Base-by-base conservation (phyloP, 2,888 invertebrate species). In the Bimastos eiseni region DNA sequence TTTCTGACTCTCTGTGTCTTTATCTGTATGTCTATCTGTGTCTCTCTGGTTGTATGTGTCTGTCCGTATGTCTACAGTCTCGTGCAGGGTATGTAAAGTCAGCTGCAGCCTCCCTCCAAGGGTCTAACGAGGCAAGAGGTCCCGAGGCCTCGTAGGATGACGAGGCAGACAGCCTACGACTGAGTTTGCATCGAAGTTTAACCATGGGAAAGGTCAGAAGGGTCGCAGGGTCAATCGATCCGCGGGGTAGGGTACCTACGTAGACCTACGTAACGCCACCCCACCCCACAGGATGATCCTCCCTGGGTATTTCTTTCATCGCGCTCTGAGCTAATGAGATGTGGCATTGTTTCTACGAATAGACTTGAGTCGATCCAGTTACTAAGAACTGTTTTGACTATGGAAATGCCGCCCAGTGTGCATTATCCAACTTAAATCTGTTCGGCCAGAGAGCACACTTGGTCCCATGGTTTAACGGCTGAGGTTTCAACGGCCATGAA, bases 141-240 rank as follows among this genome's bases (percentile, higher is more conserved):
- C 70, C n/a, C n/a, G 11, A n/a, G 70, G 30, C 70, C 11, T 8
- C n/a, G 70, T 6, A 17, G 44, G 44, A 55, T 70, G 70, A 70
- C n/a, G 70, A 70, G 6, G 30, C 70, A 30, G 70, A 0, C 70
- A 6, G 70, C 70, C n/a, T 49, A 49, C 49, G 70, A n/a, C 70
- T 70, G 30, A 30, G n/a, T 70, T n/a, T 30, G n/a, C 70, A n/a
- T 70, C 70, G 70, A 70, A 21, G 1, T 15, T 49, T n/a, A 70
- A 70, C 70, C 70, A n/a, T 70, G 70, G 70, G 70, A 70, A 70
- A 70, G 70, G 70, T 70, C 70, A 70, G n/a, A 70, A n/a, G n/a
- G 70, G 70, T 70, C 13, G 70, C 30, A 30, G n/a, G 70, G 70
- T 70, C 70, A 70, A 70, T n/a, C 30, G 30, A 70, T n/a, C 30